Percentiles rank a stretch among this genome's conserved stretches.
Conservation (phyloP, 2,888 invertebrate genomes). For the Hypomecis atomaria region DNA sequence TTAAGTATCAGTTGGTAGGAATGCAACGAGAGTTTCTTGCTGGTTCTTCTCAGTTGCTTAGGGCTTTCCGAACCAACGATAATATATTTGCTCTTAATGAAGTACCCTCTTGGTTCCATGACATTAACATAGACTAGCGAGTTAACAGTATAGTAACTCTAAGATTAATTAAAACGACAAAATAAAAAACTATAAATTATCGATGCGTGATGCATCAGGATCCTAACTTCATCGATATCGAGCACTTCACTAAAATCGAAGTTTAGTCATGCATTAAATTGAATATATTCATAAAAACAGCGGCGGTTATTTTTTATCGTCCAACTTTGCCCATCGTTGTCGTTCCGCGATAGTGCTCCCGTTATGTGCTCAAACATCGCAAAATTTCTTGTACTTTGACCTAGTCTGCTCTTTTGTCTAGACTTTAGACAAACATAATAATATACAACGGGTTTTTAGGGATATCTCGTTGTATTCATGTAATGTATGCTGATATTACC, state of each 20-base stretch:
- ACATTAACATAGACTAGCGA: too few species aligned
- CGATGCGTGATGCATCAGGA: conserved; percentile 6
- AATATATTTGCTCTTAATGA: too few species aligned
- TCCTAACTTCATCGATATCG: conserved; percentile 32
- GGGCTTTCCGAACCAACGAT: too few species aligned
- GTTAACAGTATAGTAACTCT: too few species aligned
- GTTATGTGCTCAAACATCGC: conserved; percentile 42
- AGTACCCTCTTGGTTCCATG: too few species aligned
- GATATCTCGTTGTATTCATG: too few species aligned
- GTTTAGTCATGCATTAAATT: conserved; percentile 65
- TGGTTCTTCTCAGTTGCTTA: too few species aligned
- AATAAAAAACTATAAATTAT: not conserved
- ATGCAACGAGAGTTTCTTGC: too few species aligned
- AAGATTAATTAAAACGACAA: not conserved
- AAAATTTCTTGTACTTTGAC: not conserved
- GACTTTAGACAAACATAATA: not conserved
- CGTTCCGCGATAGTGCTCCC: conserved; percentile 47
- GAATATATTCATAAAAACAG: conserved; percentile 64
- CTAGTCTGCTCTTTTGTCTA: not conserved
- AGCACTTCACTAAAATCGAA: conserved; percentile 51
- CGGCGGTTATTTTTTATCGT: conserved; percentile 49
- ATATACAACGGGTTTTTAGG: too few species aligned
- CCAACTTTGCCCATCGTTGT: conserved; percentile 54
- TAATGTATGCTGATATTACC: too few species aligned
- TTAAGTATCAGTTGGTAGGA: too few species aligned